These are phyloP conservation scores for Incurvaria masculella DNA, from an alignment of 2,888 invertebrate genomes.

Conservation along the genomic window DNA sequence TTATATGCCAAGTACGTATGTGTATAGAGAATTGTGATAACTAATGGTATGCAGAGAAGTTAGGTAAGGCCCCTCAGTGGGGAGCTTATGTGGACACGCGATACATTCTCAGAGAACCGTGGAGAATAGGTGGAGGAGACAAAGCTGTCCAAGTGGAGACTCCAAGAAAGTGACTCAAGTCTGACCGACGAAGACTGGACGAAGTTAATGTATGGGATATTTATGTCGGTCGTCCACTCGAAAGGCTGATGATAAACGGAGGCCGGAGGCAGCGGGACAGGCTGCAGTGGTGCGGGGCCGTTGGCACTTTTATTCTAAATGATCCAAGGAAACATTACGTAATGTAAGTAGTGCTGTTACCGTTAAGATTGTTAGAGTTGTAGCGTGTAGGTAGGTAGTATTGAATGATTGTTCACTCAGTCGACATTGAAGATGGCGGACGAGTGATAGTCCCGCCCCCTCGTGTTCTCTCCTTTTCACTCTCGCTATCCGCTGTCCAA, in stretches of 20 bases:
- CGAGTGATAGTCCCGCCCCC: no score
- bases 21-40: background rate
- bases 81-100: background rate
- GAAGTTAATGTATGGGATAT: no score
- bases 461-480: background rate
- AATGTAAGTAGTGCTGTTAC: constrained; percentile 24
- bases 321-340: background rate
- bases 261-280: no score
- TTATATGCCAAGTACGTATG: background rate
- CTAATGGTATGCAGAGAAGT: background rate
- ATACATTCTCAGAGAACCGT: no score
- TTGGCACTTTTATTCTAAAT: background rate
- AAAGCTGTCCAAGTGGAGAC: no score
- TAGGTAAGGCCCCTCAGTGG: background rate
- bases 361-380: constrained; percentile 35
- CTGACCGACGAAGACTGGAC: no score
- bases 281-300: no score
- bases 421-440: no score
- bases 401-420: constrained; percentile 27
- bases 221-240: no score
- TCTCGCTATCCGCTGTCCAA: constrained; percentile 50
- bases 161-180: no score
- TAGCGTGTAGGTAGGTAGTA: constrained; percentile 42
- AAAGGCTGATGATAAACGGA: no score
- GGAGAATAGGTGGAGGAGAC: no score